A percentile compares a stretch with the other conserved stretches of the same genome.
These are phyloP conservation scores for Pogonomyrmex barbatus DNA, from an alignment of 1,140 invertebrate genomes.

Conservation along the genomic window DNA sequence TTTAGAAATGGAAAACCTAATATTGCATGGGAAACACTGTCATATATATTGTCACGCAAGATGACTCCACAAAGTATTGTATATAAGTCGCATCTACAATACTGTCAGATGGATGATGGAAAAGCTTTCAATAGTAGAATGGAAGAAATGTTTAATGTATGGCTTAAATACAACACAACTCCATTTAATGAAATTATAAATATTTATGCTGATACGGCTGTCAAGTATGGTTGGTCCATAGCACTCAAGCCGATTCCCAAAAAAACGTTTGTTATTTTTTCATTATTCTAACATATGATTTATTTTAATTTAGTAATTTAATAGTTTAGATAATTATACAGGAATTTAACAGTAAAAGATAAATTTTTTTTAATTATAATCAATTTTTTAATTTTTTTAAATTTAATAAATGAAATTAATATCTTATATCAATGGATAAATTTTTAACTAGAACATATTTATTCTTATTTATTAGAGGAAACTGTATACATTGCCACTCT, in stretches of 20 bases:
- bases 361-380: neutral
- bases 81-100: conserved; percentile 84
- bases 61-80: conserved; percentile 73
- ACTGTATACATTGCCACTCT: conserved; percentile 83
- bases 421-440: neutral
- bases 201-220: conserved; percentile 52
- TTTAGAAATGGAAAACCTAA: conserved; percentile 87
- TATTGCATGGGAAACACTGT: conserved; percentile 86
- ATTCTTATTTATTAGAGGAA: conserved; percentile 84
- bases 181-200: conserved; percentile 53
- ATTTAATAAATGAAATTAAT: conserved; percentile 16
- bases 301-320: conserved; percentile 4
- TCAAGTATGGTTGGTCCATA: conserved; percentile 79
- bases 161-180: conserved; percentile 71
- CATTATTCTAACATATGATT: neutral
- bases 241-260: conserved; percentile 76
- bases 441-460: neutral
- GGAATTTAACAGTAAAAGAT: neutral
- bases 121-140: conserved; percentile 80
- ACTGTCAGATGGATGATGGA: conserved; percentile 81
- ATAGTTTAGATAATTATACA: neutral
- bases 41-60: conserved; percentile 76
- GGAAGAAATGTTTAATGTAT: conserved; percentile 85
- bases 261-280: conserved; percentile 1
- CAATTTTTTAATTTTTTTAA: neutral